Conservation (phyloP, 1,140 invertebrate species). For the Drosophila kikkawai region DNA sequence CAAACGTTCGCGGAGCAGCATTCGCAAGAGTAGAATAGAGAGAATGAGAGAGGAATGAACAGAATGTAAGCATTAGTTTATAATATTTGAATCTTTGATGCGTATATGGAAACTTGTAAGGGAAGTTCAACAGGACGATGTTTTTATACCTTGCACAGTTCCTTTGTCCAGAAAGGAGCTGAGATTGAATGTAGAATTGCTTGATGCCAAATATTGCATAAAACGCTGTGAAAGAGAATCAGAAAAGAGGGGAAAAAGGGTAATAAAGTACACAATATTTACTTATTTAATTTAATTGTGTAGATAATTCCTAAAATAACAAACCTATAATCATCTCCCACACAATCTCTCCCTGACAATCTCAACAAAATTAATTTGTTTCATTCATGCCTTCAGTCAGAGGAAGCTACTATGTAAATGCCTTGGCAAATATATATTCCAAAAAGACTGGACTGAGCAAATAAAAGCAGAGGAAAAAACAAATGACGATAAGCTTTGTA, state of each 20-base stretch:
- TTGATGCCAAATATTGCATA: conserved; percentile 99
- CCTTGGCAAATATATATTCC: conserved; percentile 23
- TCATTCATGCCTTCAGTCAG: conserved; percentile 10
- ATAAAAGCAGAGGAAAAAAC: conserved; percentile 18
- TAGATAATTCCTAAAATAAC: background rate
- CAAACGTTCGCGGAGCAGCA: conserved; percentile 66
- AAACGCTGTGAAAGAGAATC: conserved; percentile 93
- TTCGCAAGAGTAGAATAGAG: conserved; percentile 37
- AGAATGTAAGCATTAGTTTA: conserved; percentile 61
- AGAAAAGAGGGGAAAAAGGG: background rate
- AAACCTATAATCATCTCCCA: background rate
- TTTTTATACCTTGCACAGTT: conserved; percentile 93
- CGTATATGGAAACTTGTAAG: conserved; percentile 11
- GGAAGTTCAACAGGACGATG: background rate
- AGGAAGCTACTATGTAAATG: conserved; percentile 22
- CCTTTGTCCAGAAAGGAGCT: conserved; percentile 99
- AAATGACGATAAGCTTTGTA: conserved; percentile 27
- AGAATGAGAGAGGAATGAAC: conserved; percentile 49
- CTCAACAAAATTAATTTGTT: background rate
- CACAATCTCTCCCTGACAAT: background rate
- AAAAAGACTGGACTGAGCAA: conserved; percentile 18
- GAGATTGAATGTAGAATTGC: conserved; percentile 99
- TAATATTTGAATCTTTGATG: conserved; percentile 31
- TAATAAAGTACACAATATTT: background rate
- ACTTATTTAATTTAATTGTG: background rate